Evolutionary conservation across 35 echinoderm and acorn worm genomes (phyloP).

Genomic region (Lytechinus variegatus): DNA sequence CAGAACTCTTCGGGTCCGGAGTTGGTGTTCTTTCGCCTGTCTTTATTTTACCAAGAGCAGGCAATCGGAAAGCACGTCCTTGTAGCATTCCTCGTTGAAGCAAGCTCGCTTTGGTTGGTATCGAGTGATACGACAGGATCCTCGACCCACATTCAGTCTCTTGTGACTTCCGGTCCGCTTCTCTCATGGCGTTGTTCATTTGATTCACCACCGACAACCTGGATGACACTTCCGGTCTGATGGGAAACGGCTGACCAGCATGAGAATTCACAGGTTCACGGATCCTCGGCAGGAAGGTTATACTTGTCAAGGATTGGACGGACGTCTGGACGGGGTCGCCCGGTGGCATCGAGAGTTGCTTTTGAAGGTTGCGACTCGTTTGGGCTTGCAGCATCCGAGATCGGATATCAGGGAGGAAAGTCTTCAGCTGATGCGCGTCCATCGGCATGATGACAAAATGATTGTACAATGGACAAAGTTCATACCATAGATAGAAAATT

Average conservation of each 20-base stretch:
- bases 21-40: neutral
- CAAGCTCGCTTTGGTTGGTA: neutral
- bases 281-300: neutral
- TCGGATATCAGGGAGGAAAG: slow-evolving; percentile 23
- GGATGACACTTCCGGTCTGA: neutral
- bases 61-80: neutral
- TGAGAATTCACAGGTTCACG: neutral
- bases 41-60: neutral
- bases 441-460: neutral
- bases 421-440: neutral
- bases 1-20: neutral
- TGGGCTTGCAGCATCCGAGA: slow-evolving; percentile 22
- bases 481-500: neutral
- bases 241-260: neutral
- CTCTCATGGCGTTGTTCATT: neutral
- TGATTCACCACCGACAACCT: neutral
- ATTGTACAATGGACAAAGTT: neutral
- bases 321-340: neutral
- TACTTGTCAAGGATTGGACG: neutral
- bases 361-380: neutral
- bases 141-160: neutral
- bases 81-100: slow-evolving; percentile 22
- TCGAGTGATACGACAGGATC: neutral
- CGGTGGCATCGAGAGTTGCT: neutral
- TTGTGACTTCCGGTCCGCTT: neutral